Conservation (phyloP, 1,140 invertebrate species). For the Lucilia cuprina region DNA sequence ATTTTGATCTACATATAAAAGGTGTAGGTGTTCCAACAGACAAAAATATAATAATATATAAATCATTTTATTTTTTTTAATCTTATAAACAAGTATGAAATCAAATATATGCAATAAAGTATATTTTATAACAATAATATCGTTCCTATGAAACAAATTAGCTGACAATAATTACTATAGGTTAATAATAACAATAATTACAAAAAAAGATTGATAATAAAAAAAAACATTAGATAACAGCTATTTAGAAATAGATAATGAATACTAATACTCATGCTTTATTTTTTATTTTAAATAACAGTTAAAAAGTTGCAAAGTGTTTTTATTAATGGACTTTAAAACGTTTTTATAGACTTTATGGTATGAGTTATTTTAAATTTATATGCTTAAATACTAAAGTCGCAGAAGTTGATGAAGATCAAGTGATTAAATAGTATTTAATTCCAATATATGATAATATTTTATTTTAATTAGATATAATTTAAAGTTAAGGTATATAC, state of each 20-base stretch:
- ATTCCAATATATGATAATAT: too few species aligned
- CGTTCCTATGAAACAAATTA: neutral
- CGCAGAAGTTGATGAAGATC: too few species aligned
- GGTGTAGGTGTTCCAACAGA: neutral
- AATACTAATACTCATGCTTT: too few species aligned
- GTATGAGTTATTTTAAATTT: neutral
- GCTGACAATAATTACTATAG: neutral
- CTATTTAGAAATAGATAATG: too few species aligned
- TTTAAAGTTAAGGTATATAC: too few species aligned
- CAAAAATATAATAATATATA: neutral
- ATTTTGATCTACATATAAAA: neutral
- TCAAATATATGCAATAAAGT: neutral
- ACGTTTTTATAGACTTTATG: neutral
- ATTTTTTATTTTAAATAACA: neutral
- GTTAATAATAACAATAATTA: neutral
- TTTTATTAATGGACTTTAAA: neutral
- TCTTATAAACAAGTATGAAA: neutral
- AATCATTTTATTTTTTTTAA: neutral
- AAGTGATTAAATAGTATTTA: too few species aligned
- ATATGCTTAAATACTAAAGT: neutral
- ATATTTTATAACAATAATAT: neutral
- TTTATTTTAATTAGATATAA: too few species aligned
- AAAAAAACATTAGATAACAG: neutral
- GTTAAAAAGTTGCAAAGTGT: neutral
- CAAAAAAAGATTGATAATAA: neutral